Conservation (phyloP, 2,888 invertebrate species). For the Micoletzkya japonica region DNA sequence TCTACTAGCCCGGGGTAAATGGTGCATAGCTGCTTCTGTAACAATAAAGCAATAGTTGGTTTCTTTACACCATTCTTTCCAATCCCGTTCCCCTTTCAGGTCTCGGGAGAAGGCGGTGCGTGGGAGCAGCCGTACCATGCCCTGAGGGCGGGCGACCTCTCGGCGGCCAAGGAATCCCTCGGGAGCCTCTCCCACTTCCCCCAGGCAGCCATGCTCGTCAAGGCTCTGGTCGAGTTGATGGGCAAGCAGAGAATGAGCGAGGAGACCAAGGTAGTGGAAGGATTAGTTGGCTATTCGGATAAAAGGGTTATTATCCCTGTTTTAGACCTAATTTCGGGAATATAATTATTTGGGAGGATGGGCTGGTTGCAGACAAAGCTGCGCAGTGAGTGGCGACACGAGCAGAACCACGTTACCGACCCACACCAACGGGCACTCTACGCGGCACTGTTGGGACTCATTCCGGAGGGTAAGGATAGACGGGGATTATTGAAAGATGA, state of each 20-base stretch:
- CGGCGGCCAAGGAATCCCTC: conserved; percentile 30
- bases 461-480: background rate
- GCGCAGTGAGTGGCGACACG: conserved; percentile 59
- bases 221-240: conserved; percentile 42
- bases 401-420: conserved; percentile 44
- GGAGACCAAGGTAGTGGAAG: conserved; percentile 22
- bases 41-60: too few relatives aligned
- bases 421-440: conserved; percentile 55
- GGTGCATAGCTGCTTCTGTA: too few relatives aligned
- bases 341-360: too few relatives aligned
- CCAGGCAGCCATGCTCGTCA: conserved; percentile 42
- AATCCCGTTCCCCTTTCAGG: too few relatives aligned
- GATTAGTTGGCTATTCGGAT: too few relatives aligned
- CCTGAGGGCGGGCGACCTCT: conserved; percentile 46
- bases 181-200: conserved; percentile 32
- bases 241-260: conserved; percentile 11
- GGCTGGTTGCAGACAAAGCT: conserved; percentile 43
- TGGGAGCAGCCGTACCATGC: conserved; percentile 42
- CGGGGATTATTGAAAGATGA: background rate
- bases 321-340: too few relatives aligned
- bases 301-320: too few relatives aligned
- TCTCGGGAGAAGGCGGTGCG: conserved; percentile 11
- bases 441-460: conserved; percentile 53
- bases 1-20: too few relatives aligned
- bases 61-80: too few relatives aligned